Evolutionary conservation across 2,888 invertebrate species (phyloP), one percentile per base, ranked within the genome.

Genomic region (Microctonus aethiopoides): DNA sequence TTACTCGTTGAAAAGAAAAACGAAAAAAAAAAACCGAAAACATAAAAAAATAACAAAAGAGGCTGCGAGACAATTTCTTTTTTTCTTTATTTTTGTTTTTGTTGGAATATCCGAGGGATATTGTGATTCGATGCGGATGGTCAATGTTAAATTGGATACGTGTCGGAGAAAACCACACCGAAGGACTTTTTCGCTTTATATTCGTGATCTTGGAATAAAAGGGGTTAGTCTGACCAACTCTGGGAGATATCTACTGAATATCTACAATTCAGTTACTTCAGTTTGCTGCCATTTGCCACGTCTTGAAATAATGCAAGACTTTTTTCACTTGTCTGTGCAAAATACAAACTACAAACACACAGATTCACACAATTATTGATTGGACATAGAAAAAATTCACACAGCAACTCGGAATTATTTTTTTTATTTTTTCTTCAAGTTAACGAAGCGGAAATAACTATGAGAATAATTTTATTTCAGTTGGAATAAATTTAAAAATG

Each of bases 121-220:
- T 54, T 54, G 54, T 54, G 54, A 54, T 54, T 54, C 54, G 24
- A 13, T 24, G 46, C 16, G 54, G 54, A 54, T 26, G 26, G 54
- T 13, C 22, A 54, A 24, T 26, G 54, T 54, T 26, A 54, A 54
- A 54, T 54, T 54, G 54, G 54, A 24, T 24, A 54, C 54, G 54
- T 54, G 24, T 24, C 54, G 54, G 54, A 13, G 22, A 54, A 11
- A 24, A 54, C 24, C 24, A 26, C 26, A 26, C 26, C 26, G 11
- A 54, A 16, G 16, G 54, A 24, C 54, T 54, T 24, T 46, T n/a
- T 46, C 46, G n/a, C 16, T 46, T 24, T 20, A 52, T 52, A 52
- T 52, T 52, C 51, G 20, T 24, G 6, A 20, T 46, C 1, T n/a
- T n/a, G 6, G 7, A 7, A 46, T 46, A 20, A 46, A 39, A 16